A percentile compares a stretch with the other conserved stretches of the same genome.
These are phyloP conservation scores for Zophobas atratus DNA, from an alignment of 1,140 invertebrate genomes.

Conservation along the genomic window DNA sequence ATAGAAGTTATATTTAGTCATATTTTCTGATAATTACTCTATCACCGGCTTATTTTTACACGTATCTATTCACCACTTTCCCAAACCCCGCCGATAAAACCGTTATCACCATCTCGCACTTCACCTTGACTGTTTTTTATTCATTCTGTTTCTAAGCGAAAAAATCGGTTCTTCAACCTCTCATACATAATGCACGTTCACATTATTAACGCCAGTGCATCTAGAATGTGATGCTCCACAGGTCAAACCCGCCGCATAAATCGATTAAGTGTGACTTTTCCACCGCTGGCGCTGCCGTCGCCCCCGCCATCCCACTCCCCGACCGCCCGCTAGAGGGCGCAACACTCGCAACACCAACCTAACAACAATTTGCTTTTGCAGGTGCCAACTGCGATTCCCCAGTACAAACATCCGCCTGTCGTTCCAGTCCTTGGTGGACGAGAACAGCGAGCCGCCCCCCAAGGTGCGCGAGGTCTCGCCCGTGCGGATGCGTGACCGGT, in stretches of 20 bases:
- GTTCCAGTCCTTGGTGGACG: conserved; percentile 93
- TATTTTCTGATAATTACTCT: neutral
- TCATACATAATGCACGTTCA: neutral
- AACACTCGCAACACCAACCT: neutral
- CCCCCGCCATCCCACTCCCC: too few relatives aligned
- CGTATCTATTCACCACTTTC: neutral
- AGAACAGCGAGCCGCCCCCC: conserved; percentile 67
- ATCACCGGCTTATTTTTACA: neutral
- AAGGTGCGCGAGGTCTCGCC: conserved; percentile 64
- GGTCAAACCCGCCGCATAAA: too few relatives aligned
- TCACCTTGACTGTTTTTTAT: conserved; percentile 11
- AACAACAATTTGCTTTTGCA: conserved; percentile 71
- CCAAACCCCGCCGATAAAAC: neutral
- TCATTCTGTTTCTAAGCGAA: neutral
- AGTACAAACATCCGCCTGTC: conserved; percentile 96
- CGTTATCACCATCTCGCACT: neutral
- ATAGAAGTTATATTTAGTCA: neutral
- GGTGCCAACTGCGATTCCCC: conserved; percentile 95
- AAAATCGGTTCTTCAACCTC: neutral
- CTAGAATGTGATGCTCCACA: neutral
- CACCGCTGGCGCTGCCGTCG: too few relatives aligned
- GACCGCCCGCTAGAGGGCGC: too few relatives aligned
- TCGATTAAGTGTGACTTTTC: too few relatives aligned
- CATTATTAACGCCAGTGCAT: neutral
- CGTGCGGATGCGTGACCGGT: conserved; percentile 66